Base-by-base conservation (phyloP, 1,140 invertebrate genomes). In the Caerostris extrusa region DNA sequence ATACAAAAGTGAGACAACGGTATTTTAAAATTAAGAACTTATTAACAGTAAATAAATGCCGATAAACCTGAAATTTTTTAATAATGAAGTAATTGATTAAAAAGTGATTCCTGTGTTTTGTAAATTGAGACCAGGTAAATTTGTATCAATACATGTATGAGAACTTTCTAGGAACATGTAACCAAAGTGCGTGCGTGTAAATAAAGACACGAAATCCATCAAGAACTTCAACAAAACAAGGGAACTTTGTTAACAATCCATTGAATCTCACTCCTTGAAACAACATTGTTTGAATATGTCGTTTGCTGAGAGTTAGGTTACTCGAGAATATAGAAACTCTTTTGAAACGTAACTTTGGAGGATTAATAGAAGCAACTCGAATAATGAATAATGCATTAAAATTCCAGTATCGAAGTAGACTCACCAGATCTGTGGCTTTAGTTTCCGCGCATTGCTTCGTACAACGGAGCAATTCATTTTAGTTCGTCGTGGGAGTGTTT, bases 381-480 rank as follows among this genome's bases (percentile, higher is more conserved):
- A 81, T 90, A 90, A 90, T 90, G 89, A 90, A 90, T 90, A 90
- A 90, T 90, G 89, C 89, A 90, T 90, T 90, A 81, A 82, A 90
- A 90, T 81, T 90, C 87, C 64, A 19, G 57, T 81, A 60, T 77
- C 71, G 55, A 90, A 81, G 89, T 81, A 89, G 56, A 71, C 61
- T 53, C n/a, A 53, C 50, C 14, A 71, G 87, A 56, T 71, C 53
- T 34, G 87, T 71, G 67, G 64, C 89, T 90, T 81, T 34, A 60
- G 67, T 60, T 81, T 81, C 81, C 89, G 81, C 69, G 89, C 69
- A 81, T 57, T 61, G 69, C 53, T 90, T 81, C 58, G 67, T 77
- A 58, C 14, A 57, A 56, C 3, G 10, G 57, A 61, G 53, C 50
- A 77, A 77, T 77, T 77, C 71, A 53, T 77, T 77, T 77, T 53